These are phyloP conservation scores for Dysmachus trigonus DNA, from an alignment of 2,888 invertebrate species.

Conservation along the genomic window DNA sequence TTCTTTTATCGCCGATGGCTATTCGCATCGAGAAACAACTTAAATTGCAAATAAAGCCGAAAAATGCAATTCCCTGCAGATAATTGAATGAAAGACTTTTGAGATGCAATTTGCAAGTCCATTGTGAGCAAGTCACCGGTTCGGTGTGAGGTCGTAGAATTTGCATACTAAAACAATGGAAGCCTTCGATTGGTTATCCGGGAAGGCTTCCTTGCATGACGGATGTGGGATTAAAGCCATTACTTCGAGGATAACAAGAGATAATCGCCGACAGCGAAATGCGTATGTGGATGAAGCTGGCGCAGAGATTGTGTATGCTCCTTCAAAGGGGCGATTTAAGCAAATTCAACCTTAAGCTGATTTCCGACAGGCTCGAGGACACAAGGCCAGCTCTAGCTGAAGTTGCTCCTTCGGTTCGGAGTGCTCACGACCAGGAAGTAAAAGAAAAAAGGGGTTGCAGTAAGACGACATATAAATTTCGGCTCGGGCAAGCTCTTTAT, in stretches of 20 bases:
- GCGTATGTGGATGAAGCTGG: conserved; percentile 31
- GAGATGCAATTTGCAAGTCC: conserved; percentile 42
- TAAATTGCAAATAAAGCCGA: conserved; percentile 35
- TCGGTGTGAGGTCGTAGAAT: neutral
- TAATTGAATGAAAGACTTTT: conserved; percentile 39
- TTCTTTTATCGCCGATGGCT: neutral
- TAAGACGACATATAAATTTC: conserved; percentile 32
- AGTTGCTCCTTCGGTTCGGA: neutral
- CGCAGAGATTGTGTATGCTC: conserved; percentile 3
- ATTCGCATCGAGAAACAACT: conserved; percentile 13
- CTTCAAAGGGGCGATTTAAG: conserved; percentile 8
- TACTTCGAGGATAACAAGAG: conserved; percentile 40
- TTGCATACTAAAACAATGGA: conserved; percentile 34
- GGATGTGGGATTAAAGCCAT: conserved; percentile 40
- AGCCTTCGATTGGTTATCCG: conserved; percentile 30
- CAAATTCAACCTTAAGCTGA: conserved; percentile 42
- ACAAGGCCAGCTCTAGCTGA: neutral
- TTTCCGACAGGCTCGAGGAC: neutral
- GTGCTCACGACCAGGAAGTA: neutral
- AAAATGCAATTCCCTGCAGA: conserved; percentile 30
- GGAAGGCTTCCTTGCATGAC: conserved; percentile 5
- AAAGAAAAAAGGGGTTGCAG: conserved; percentile 26
- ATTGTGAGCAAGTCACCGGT: neutral
- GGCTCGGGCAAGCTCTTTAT: neutral
- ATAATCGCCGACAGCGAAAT: conserved; percentile 36